These are phyloP conservation scores for Gobiocypris rarus DNA, from an alignment of 2,113 vertebrate genomes.

Conservation along the genomic window DNA sequence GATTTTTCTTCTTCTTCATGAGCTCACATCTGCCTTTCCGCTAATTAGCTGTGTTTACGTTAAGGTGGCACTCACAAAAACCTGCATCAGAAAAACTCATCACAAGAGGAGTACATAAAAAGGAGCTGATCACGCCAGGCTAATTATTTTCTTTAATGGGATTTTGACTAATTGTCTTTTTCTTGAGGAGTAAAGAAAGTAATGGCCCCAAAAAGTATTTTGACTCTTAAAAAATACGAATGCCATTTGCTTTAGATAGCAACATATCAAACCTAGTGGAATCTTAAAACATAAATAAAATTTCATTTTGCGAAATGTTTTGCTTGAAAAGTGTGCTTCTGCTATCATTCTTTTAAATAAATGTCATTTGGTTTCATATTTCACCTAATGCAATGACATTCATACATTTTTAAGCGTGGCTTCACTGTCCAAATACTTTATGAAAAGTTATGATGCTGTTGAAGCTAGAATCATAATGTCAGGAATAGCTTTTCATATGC, in stretches of 20 bases:
- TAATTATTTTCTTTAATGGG: conserved; percentile 18
- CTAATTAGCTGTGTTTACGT: conserved; percentile 29
- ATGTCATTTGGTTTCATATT: conserved; percentile 8
- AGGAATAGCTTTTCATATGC: conserved; percentile 10
- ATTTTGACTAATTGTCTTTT: background rate
- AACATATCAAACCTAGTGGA: background rate
- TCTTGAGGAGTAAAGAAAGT: background rate
- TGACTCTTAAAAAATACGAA: background rate
- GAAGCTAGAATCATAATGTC: background rate
- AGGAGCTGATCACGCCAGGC: background rate
- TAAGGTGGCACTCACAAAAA: conserved; percentile 1
- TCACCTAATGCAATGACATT: conserved; percentile 22
- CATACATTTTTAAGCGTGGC: background rate
- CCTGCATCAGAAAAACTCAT: conserved; percentile 13
- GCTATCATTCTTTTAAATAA: conserved; percentile 18
- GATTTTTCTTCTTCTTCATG: background rate
- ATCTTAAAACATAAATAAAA: conserved; percentile 14
- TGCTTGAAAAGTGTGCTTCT: conserved; percentile 2
- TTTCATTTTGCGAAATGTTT: background rate
- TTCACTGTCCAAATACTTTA: background rate
- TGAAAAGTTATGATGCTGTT: conserved; percentile 10
- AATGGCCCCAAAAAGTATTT: conserved; percentile 1
- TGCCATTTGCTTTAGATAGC: background rate
- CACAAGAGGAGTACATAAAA: background rate
- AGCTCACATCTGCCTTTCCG: conserved; percentile 20